Evolutionary conservation across 2,113 vertebrate species (phyloP).

Genomic region (Butorides virescens): DNA sequence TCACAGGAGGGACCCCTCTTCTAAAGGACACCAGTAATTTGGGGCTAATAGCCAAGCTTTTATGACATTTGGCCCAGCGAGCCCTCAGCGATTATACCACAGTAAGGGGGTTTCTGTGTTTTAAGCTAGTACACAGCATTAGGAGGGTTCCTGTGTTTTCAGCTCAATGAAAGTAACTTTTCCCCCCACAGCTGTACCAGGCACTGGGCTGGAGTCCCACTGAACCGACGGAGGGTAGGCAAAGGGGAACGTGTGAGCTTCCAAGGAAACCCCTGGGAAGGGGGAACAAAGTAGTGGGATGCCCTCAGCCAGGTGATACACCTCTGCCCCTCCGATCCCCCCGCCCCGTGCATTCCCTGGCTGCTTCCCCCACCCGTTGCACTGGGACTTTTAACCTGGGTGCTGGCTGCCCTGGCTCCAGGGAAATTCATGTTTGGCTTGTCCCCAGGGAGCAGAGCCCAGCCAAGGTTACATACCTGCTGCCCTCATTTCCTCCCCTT

Average conservation of each 20-base stretch:
- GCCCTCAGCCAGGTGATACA: not conserved
- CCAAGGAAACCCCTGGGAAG: rapidly evolving
- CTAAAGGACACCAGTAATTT: not conserved
- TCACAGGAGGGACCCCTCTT: not conserved
- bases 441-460: not conserved
- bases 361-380: not conserved
- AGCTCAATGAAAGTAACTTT: not conserved
- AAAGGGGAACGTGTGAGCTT: not conserved
- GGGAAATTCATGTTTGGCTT: conserved; percentile 3
- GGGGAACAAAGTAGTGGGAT: not conserved
- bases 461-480: not conserved
- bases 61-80: not conserved
- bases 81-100: not conserved
- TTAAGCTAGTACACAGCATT: not conserved
- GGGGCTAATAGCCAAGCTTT: not conserved
- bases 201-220: not conserved
- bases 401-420: not conserved
- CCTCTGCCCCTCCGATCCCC: not conserved
- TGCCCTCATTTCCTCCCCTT: conserved; percentile 4
- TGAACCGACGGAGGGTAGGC: rapidly evolving
- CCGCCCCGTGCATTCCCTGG: rapidly evolving
- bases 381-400: not conserved
- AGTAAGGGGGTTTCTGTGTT: not conserved
- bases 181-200: not conserved
- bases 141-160: not conserved